Base-by-base conservation (phyloP, 2,888 invertebrate genomes). In the Mimachlamys varia region DNA sequence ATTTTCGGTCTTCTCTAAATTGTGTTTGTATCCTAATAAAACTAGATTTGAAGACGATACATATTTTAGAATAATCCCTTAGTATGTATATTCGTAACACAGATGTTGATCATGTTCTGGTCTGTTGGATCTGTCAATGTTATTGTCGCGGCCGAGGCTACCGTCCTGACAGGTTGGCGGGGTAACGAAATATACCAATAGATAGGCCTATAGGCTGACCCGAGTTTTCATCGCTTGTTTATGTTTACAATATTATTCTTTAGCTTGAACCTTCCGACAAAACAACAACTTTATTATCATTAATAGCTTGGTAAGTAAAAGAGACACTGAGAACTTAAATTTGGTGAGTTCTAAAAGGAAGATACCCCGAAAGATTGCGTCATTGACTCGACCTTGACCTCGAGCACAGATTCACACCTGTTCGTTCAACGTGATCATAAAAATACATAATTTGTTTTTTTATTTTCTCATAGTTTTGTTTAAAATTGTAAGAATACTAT, bases 331-430 rank as follows among this genome's bases (percentile, higher is more conserved):
- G 12, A 33, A 76, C 33, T 33, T n/a, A n/a, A n/a, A n/a, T n/a
- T 17, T 2, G 7, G 33, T 13, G 17, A 10, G 33, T 76, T 10
- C 10, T 13, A 10, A 76, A 33, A 27, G 19, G 76, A 76, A 7
- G 76, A 76, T 27, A 76, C 27, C 76, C 76, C 76, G 76, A 33
- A 76, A 76, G 76, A 76, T 76, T 76, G 76, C 76, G 76, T 76
- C 76, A 76, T 76, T 76, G 76, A 76, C 76, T 76, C 76, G 76
- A 76, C 76, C 76, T 76, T 76, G 76, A 76, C 76, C 76, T 76
- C 33, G 22, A 76, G 76, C 33, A 2, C 27, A 76, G 76, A 76
- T 76, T 76, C 76, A 22, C 76, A 76, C 76, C 76, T 76, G 76
- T 76, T 76, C 33, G 12, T 12, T 10, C 27, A 76, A 76, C 33